Conservation (phyloP, 2,888 invertebrate species). For the Prosapia bicincta region DNA sequence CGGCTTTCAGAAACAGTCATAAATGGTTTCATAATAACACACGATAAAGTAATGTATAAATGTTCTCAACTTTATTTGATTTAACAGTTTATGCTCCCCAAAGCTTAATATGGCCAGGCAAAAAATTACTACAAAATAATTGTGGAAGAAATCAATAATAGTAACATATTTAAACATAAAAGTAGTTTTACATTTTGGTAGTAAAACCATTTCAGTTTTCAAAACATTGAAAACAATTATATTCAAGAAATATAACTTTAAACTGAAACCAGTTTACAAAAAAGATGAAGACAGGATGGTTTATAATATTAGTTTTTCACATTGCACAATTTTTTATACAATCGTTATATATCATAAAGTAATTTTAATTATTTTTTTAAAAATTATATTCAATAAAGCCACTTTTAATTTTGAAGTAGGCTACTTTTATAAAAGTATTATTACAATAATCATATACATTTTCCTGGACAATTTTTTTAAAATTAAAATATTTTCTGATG, state of each 20-base stretch:
- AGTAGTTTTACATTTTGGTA: not conserved
- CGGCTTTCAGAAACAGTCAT: too few species aligned
- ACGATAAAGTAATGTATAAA: slow-evolving; percentile 20
- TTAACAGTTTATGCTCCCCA: slow-evolving; percentile 2
- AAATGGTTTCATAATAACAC: not conserved
- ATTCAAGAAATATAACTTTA: not conserved
- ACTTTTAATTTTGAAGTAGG: not conserved
- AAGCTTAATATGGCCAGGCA: not conserved
- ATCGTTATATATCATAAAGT: not conserved
- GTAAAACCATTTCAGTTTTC: not conserved
- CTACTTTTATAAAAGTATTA: not conserved
- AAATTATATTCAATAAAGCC: not conserved
- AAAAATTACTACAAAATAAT: not conserved
- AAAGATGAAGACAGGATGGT: not conserved
- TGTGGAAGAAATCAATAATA: not conserved
- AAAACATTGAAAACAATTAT: not conserved
- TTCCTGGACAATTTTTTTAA: not conserved
- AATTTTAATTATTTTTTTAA: not conserved
- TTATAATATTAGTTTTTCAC: too few species aligned
- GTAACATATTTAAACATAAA: not conserved
- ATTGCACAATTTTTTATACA: too few species aligned
- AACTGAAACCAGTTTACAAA: not conserved
- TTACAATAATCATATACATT: not conserved
- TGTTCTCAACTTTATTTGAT: slow-evolving; percentile 24
- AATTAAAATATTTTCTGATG: not conserved